Conservation (phyloP, 2,113 vertebrate genomes). For the Cebus imitator region DNA sequence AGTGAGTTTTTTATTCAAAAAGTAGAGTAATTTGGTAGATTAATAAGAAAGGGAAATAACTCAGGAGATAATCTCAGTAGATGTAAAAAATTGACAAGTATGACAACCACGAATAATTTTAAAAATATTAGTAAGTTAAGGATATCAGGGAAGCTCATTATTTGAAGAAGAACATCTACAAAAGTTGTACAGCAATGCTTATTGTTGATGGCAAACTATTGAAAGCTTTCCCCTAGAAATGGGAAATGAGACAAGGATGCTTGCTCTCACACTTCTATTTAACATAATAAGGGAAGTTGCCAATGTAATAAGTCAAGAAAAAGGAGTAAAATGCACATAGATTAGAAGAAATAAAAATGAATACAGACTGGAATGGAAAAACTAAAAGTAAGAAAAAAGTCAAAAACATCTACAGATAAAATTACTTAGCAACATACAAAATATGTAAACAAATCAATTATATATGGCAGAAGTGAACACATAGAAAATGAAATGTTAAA, state of each 20-base stretch:
- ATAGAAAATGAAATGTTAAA: not conserved
- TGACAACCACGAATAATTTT: not conserved
- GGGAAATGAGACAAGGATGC: not conserved
- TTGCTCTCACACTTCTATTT: not conserved
- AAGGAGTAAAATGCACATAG: not conserved
- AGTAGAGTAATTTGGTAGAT: not conserved
- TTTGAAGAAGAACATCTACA: not conserved
- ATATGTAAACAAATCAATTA: not conserved
- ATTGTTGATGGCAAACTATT: not conserved
- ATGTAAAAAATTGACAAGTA: not conserved
- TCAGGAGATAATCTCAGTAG: not conserved
- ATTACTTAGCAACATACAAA: not conserved
- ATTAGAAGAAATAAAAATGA: not conserved
- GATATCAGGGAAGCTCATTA: not conserved
- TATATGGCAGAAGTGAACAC: not conserved
- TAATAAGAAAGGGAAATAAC: not conserved
- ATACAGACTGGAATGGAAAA: not conserved
- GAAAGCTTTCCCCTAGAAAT: not conserved
- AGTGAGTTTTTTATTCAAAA: not conserved
- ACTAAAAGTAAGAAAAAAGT: not conserved
- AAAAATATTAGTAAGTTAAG: not conserved
- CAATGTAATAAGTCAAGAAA: not conserved
- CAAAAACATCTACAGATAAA: not conserved
- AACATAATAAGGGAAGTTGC: slow-evolving; percentile 25
- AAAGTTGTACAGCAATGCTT: not conserved